Percentiles rank a stretch among this genome's conserved stretches.
Evolutionary conservation across 2,113 vertebrate genomes (phyloP).

Genomic region (Alligator mississippiensis): DNA sequence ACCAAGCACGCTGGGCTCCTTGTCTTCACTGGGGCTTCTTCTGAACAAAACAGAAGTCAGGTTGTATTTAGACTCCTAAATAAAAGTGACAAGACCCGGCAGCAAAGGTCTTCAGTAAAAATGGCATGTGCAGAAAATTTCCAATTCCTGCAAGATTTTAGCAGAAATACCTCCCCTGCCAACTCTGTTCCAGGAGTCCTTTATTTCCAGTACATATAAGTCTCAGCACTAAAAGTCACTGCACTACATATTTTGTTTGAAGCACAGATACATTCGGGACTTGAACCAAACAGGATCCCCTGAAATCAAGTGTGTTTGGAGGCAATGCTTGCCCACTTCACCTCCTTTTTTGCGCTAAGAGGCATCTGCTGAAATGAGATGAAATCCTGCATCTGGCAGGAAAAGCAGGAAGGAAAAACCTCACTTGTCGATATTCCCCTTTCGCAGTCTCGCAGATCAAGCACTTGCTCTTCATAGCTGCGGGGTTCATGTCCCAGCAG

Average conservation of each 20-base stretch:
- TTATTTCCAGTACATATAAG: neutral
- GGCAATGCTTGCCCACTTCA: fast-evolving
- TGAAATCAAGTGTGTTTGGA: neutral
- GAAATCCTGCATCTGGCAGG: neutral
- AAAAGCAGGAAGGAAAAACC: neutral
- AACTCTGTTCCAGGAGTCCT: fast-evolving
- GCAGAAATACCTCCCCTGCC: fast-evolving
- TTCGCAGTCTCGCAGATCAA: neutral
- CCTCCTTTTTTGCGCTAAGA: neutral
- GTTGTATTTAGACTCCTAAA: neutral
- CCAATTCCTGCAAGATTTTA: neutral
- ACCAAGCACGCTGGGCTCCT: fast-evolving
- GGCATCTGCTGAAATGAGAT: neutral
- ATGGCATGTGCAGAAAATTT: neutral
- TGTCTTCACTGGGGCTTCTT: fast-evolving
- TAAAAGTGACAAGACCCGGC: neutral
- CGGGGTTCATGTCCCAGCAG: neutral
- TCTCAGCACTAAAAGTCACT: neutral
- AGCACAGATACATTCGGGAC: fast-evolving
- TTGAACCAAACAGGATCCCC: neutral
- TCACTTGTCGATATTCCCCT: neutral
- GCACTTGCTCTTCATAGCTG: neutral
- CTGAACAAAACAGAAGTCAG: neutral
- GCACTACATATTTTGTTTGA: fast-evolving
- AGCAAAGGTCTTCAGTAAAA: neutral